Percentiles rank a stretch among this genome's conserved stretches.
Evolutionary conservation across 30 jellyfish, hydroid and myxozoan genomes (phyloP).

Genomic region (Hydractinia echinata): DNA sequence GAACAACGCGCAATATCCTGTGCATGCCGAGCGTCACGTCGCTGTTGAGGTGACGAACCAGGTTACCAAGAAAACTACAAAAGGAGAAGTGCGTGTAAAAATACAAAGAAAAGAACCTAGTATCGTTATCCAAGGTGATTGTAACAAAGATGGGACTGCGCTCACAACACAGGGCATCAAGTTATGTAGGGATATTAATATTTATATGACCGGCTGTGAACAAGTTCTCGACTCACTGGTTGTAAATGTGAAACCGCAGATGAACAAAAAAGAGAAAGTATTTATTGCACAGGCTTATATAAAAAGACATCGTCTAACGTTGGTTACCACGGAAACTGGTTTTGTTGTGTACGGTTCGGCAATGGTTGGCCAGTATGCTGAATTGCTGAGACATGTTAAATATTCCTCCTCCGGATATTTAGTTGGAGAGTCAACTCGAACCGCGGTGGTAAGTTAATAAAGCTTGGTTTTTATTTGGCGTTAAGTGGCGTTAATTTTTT

Average conservation of each 20-base stretch:
- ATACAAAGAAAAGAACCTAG: background rate
- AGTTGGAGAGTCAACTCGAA: background rate
- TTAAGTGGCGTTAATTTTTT: no score
- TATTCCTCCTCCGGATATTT: background rate
- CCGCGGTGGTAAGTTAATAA: background rate
- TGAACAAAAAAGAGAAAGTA: background rate
- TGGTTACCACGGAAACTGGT: background rate
- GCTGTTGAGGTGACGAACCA: background rate
- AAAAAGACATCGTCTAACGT: background rate
- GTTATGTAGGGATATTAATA: background rate
- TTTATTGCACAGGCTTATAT: conserved; percentile 4
- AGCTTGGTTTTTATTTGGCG: no score
- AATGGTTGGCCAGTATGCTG: conserved; percentile 4
- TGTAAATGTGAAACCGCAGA: background rate
- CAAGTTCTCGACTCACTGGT: background rate
- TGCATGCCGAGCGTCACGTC: background rate
- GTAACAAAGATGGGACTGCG: background rate
- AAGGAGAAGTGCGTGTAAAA: background rate
- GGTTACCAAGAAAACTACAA: background rate
- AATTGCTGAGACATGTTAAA: background rate
- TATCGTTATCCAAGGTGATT: background rate
- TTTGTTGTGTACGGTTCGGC: conserved; percentile 17
- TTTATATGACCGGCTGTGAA: background rate
- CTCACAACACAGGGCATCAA: background rate
- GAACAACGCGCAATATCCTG: background rate